Base-by-base conservation (phyloP, 2,888 invertebrate species). In the Eurytoma californica region DNA sequence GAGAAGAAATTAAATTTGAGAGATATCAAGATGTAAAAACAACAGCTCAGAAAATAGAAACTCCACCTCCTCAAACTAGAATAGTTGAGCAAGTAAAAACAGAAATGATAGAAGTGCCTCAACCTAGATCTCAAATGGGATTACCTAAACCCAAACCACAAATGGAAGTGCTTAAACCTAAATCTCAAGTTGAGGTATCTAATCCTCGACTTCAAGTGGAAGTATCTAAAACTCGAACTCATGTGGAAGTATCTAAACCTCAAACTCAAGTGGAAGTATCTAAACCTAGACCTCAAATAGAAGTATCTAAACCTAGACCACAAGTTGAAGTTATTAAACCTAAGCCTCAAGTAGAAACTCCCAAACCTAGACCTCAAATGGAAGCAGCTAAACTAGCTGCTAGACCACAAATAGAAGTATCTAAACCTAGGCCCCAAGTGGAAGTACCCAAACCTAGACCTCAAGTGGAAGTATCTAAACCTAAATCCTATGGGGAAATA, bases 1-100 rank as follows among this genome's bases (percentile, higher is more conserved):
- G 61, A n/a, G 75, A 81, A 58, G 72, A 78, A 76, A 66, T 81
- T 39, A 79, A 73, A 14, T 76, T 73, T 66, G 81, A 79, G 24
- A 76, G 14, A 18, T 16, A n/a, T 24, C n/a, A 20, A 28, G 60
- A 60, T 47, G 20, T 49, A 16, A 49, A 49, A 24, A 16, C 69
- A 9, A 72, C 12, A 61, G 18, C n/a, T 1, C 61, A 51, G 18
- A 72, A 63, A 72, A 47, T 20, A 69, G 39, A 57, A 55, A 28
- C 18, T 39, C 39, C 16, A 20, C 24, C n/a, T 24, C 13, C 47
- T 39, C 63, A 30, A 13, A 13, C 39, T 12, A 63, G 39, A 5
- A 47, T 18, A 47, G 39, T 47, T 18, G 39, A 39, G 39, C 47
- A 47, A 9, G 47, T 61, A 39, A 79, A 72, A 68, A 49, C 30